These are phyloP conservation scores for Chesias legatella DNA, from an alignment of 2,888 invertebrate species.

Conservation along the genomic window DNA sequence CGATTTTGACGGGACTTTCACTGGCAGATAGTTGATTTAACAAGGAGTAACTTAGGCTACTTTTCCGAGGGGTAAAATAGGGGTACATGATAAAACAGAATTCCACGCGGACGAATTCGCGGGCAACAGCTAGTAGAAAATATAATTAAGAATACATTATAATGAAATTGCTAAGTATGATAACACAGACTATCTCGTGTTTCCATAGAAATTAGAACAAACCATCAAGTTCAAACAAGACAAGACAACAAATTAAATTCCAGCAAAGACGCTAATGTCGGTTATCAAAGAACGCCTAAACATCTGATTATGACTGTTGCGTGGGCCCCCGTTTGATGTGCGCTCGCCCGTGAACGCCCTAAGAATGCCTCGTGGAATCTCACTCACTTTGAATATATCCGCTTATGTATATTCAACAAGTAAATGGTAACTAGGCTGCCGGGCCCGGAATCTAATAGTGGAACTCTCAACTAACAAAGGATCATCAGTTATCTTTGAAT, in stretches of 20 bases:
- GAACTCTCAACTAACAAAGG: slow-evolving; percentile 6
- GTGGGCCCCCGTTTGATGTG: slow-evolving; percentile 63
- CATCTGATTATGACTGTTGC: slow-evolving; percentile 65
- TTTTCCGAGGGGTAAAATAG: no score
- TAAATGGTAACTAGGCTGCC: slow-evolving; percentile 23
- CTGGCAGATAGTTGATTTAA: no score
- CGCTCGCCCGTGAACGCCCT: slow-evolving; percentile 50
- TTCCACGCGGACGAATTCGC: no score
- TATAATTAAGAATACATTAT: no score
- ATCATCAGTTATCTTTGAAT: no score
- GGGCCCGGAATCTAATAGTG: slow-evolving; percentile 9
- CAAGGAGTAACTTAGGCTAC: no score
- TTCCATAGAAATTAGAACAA: no score
- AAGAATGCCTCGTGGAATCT: slow-evolving; percentile 66
- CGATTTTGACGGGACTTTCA: no score
- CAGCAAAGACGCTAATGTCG: slow-evolving; percentile 63
- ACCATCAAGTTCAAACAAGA: slow-evolving; percentile 39
- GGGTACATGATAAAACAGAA: no score
- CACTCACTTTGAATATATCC: slow-evolving; percentile 31
- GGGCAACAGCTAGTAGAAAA: no score
- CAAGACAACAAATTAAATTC: slow-evolving; percentile 75
- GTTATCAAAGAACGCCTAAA: slow-evolving; percentile 75
- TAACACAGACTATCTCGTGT: no score
- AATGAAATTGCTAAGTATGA: no score
- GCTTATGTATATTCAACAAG: slow-evolving; percentile 27